These are phyloP conservation scores for Bilobella aurantiaca DNA, from an alignment of 1,140 invertebrate genomes.

Conservation along the genomic window DNA sequence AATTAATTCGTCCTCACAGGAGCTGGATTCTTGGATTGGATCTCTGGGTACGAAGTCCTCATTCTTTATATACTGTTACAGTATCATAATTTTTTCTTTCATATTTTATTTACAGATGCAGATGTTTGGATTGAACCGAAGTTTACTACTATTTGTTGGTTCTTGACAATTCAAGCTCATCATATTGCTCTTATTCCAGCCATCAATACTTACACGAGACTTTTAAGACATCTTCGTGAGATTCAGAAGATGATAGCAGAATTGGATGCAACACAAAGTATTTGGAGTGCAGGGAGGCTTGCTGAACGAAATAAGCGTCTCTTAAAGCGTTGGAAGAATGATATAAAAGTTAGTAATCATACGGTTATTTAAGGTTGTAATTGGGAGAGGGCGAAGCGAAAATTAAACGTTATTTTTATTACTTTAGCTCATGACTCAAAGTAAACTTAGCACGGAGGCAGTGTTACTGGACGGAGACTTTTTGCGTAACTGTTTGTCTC, in stretches of 20 bases:
- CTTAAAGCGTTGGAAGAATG: conserved; percentile 74
- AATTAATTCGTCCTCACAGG: conserved; percentile 66
- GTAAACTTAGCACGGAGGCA: conserved; percentile 76
- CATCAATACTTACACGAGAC: conserved; percentile 73
- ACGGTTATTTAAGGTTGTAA: no score
- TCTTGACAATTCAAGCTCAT: conserved; percentile 84
- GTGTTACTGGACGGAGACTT: conserved; percentile 70
- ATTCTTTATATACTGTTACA: conserved; percentile 3
- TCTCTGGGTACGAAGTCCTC: conserved; percentile 49
- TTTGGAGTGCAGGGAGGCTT: conserved; percentile 68
- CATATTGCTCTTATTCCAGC: conserved; percentile 80
- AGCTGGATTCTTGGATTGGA: conserved; percentile 64
- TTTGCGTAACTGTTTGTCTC: conserved; percentile 65
- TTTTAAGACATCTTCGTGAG: conserved; percentile 69
- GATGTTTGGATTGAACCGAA: conserved; percentile 65
- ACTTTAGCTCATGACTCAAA: conserved; percentile 45
- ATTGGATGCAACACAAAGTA: conserved; percentile 62
- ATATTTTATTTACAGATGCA: conserved; percentile 28
- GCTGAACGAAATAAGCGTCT: conserved; percentile 68
- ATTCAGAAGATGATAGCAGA: conserved; percentile 79
- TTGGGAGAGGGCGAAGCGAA: no score
- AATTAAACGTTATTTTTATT: conserved; percentile 11
- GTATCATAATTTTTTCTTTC: background rate
- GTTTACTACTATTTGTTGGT: conserved; percentile 94
- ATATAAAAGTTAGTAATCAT: conserved; percentile 50